Base-by-base conservation (phyloP, 2,113 vertebrate species). In the Rhinopomastus cyanomelas region DNA sequence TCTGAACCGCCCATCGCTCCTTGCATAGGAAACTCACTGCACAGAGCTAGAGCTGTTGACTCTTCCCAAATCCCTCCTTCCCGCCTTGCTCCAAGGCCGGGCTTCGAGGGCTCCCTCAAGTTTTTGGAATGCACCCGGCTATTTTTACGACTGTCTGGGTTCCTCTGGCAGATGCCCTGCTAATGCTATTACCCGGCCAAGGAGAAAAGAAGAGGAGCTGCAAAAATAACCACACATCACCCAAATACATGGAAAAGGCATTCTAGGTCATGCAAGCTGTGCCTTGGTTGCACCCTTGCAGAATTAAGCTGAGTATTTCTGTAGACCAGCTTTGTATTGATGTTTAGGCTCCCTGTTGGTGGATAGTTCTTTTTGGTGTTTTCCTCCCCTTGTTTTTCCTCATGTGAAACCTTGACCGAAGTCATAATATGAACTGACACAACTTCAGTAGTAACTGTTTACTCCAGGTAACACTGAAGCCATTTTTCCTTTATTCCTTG, bases 171-270 rank as follows among this genome's bases (percentile, higher is more conserved):
- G 80, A 94, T 85, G 90, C 71, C 23, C 73, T 19, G 7, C 82
- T 93, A 61, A 83, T 85, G 14, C 77, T 82, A 29, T 93, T 94
- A 94, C 64, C 87, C 62, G 30, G 42, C 71, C 62, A 88, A 90
- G 79, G 78, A 90, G 74, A 69, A 92, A 93, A 90, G 85, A 77
- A 77, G 61, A 2, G 48, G 21, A 37, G 79, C 73, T 62, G 86
- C 88, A 87, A 66, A 94, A 95, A 93, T 90, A 91, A 82, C 81
- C 18, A 62, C 0, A 67, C 86, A 8, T 25, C 78, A 27, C 92
- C 12, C 56, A 87, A 65, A 91, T 88, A 96, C 95, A 79, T 49
- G 25, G 79, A 69, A 30, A 89, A 81, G 93, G 85, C 81, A 36
- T 69, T 37, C 62, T 77, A 74, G 92, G 92, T 95, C 90, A 74